Evolutionary conservation across 2,888 invertebrate species (phyloP).

Genomic region (Agonopterix subpropinquella): DNA sequence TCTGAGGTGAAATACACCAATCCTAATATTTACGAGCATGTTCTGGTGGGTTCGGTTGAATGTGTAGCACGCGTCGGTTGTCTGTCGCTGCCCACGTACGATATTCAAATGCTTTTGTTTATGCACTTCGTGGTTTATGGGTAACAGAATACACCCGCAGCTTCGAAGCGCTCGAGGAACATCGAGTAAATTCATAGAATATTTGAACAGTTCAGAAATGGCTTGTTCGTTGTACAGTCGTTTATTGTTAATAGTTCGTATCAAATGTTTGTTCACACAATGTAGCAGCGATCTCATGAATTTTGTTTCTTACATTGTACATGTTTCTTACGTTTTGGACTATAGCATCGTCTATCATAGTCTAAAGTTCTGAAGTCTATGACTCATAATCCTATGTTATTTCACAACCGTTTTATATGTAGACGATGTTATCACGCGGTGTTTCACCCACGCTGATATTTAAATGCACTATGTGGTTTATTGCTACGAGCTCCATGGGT

Average conservation of each 20-base stretch:
- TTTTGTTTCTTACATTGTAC: no score
- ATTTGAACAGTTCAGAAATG: no score
- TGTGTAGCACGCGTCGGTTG: constrained; percentile 48
- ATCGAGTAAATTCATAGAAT: no score
- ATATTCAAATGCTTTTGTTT: constrained; percentile 61
- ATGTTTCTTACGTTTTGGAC: no score
- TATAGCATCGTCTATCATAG: background rate
- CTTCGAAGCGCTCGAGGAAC: no score
- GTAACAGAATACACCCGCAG: constrained; percentile 17
- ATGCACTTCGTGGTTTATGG: constrained; percentile 50
- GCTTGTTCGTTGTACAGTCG: no score
- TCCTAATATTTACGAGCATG: constrained; percentile 45
- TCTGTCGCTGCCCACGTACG: constrained; percentile 56
- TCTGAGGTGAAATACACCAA: constrained; percentile 30
- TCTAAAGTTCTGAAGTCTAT: constrained; percentile 12
- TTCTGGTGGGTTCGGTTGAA: constrained; percentile 33
- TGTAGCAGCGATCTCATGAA: no score
- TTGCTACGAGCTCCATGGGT: constrained; percentile 23
- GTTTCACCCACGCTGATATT: constrained; percentile 42
- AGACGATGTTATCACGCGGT: constrained; percentile 36
- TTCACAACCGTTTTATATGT: constrained; percentile 32
- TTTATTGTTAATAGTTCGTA: no score
- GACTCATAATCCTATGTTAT: constrained; percentile 35
- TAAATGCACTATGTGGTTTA: constrained; percentile 39
- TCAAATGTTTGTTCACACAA: no score